Evolutionary conservation across 2,797 vertebrate genomes (phyloP), one percentile per base, ranked within the genome.

Genomic region (Onychomys leucogaster): DNA sequence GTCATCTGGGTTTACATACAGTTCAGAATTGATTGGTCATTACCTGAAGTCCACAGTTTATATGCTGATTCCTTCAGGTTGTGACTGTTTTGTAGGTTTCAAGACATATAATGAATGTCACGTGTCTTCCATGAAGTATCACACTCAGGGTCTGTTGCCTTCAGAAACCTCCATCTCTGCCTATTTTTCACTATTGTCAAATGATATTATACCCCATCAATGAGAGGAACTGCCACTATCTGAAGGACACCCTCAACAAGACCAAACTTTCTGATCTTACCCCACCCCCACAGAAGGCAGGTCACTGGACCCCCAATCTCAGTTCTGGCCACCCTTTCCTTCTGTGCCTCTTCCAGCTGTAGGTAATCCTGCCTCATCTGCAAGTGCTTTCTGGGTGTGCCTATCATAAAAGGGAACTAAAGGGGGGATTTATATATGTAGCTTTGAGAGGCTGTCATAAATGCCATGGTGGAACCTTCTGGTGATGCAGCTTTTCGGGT

Each of bases 1-100:
- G 21, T 21, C 29, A 65, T 46, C 84, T 71, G 23, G 21, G 34
- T 87, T 71, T 71, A 43, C 13, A 37, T 37, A 69, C 46, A n/a
- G 41, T 49, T n/a, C 41, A 5, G 0, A 21, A 5, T 49, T 11
- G 59, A 27, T 2, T 3, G 14, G 0, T 25, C 21, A 19, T 17
- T 63, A 43, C 19, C 43, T 11, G 9, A 10, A 0, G 12, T 69
- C 61, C 52, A 4, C 1, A 6, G 94, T 55, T 92, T 17, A 41
- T 49, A 2, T 63, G 21, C 23, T 34, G 73, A 8, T 25, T 14
- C 5, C 19, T 63, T n/a, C 41, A 34, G 32, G 41, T 43, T 34
- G 23, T 37, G 80, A 13, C 2, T 1, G 0, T 29, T 25, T 19
- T 23, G 17, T 4, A 12, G 29, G 55, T 80, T 37, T 84, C 27